Evolutionary conservation across 2,797 vertebrate genomes (phyloP).

Genomic region (Epinephelus coioides): DNA sequence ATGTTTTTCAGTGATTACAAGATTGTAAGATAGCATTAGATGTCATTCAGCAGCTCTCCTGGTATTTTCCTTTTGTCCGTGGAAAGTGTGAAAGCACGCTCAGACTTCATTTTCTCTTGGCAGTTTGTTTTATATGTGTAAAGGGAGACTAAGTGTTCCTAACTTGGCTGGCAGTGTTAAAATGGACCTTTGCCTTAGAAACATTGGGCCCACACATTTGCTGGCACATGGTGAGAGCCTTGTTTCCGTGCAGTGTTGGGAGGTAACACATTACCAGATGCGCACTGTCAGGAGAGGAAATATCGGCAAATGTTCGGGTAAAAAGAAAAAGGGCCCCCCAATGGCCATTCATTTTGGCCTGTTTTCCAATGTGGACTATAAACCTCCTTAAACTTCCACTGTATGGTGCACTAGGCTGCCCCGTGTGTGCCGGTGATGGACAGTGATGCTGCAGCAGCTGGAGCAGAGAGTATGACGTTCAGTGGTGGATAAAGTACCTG

Average conservation of each 20-base stretch:
- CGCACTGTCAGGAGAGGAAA: too few relatives aligned
- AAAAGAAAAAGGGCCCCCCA: too few relatives aligned
- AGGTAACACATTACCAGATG: too few relatives aligned
- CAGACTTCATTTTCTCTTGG: slow-evolving; percentile 31
- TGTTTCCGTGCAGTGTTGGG: neutral
- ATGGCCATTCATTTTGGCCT: too few relatives aligned
- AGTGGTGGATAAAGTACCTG: too few relatives aligned
- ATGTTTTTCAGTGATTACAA: slow-evolving; percentile 40
- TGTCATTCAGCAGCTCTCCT: slow-evolving; percentile 22
- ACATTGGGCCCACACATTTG: neutral
- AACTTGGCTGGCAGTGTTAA: slow-evolving; percentile 23
- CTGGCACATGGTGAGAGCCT: slow-evolving; percentile 11
- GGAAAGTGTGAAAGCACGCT: slow-evolving; percentile 22
- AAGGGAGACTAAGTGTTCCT: slow-evolving; percentile 18
- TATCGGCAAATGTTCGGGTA: too few relatives aligned
- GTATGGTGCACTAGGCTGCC: too few relatives aligned
- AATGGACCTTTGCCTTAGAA: slow-evolving; percentile 15
- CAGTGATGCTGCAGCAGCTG: too few relatives aligned
- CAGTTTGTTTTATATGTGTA: slow-evolving; percentile 34
- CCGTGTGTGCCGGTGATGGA: too few relatives aligned
- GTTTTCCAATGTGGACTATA: too few relatives aligned
- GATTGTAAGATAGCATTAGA: slow-evolving; percentile 6
- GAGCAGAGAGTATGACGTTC: too few relatives aligned
- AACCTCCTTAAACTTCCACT: too few relatives aligned
- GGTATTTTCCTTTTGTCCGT: slow-evolving; percentile 24